Percentiles rank a stretch among this genome's conserved stretches.
Conservation (phyloP, 1,140 invertebrate genomes). For the Ceratina japonica region DNA sequence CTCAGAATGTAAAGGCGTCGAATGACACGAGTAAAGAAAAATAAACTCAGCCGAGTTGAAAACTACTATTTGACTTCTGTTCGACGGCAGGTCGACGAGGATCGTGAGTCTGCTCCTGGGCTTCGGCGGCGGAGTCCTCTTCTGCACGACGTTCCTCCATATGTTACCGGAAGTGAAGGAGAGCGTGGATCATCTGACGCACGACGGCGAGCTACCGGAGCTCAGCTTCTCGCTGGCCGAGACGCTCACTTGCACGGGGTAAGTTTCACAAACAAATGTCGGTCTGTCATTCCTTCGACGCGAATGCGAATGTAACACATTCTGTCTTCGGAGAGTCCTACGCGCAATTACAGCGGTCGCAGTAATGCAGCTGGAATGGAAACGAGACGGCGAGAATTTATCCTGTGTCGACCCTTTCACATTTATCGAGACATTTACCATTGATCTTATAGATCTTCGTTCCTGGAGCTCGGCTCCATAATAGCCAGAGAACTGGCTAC, state of each 20-base stretch:
- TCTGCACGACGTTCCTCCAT: constrained; percentile 94
- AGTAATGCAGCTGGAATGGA: no score
- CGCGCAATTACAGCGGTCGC: no score
- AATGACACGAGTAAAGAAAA: neutral
- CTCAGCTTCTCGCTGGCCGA: constrained; percentile 85
- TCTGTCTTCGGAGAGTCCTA: no score
- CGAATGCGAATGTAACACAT: no score
- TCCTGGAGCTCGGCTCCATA: no score
- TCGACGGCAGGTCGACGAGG: constrained; percentile 72
- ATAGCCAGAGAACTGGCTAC: no score
- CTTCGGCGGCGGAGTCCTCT: constrained; percentile 94
- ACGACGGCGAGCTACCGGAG: constrained; percentile 74
- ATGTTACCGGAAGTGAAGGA: constrained; percentile 93
- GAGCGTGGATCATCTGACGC: constrained; percentile 81
- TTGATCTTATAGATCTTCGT: no score
- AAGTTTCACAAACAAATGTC: constrained; percentile 33
- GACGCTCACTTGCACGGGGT: constrained; percentile 84
- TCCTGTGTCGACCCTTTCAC: no score
- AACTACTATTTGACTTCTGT: neutral
- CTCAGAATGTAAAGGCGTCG: neutral
- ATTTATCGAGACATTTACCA: no score
- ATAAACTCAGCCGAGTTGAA: neutral
- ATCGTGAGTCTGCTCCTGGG: constrained; percentile 85
- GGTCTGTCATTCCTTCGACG: neutral
- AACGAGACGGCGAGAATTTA: no score